A percentile compares a stretch with the other conserved stretches of the same genome.
These are phyloP conservation scores for Epinotia demarniana DNA, from an alignment of 2,888 invertebrate species.

Conservation along the genomic window DNA sequence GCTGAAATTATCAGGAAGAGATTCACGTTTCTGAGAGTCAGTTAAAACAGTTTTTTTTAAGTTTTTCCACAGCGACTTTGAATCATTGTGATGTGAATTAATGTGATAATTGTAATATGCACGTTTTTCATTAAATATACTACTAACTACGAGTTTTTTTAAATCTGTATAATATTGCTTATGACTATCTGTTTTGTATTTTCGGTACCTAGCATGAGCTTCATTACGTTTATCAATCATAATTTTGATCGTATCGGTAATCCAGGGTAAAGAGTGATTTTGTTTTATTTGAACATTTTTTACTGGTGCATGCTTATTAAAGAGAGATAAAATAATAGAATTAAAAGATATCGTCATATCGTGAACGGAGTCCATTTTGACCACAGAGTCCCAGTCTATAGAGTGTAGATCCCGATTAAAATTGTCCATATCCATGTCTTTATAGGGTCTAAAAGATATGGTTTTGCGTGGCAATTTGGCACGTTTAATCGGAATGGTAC, in stretches of 20 bases:
- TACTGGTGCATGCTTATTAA: not conserved
- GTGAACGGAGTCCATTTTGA: not conserved
- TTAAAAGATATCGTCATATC: not conserved
- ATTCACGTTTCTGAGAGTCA: no score
- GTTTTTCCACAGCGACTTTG: not conserved
- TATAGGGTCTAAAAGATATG: not conserved
- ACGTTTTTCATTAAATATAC: not conserved
- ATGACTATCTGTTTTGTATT: not conserved
- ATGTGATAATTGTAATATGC: not conserved
- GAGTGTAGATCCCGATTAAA: not conserved
- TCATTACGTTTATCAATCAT: not conserved
- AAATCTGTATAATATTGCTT: not conserved
- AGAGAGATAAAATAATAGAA: not conserved
- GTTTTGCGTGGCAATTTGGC: no score
- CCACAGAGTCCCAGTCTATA: not conserved
- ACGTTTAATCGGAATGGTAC: no score
- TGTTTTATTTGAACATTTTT: not conserved
- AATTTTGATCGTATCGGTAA: not conserved
- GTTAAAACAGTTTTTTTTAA: no score
- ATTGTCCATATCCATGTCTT: not conserved
- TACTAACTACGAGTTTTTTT: not conserved
- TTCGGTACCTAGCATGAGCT: not conserved
- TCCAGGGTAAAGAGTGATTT: not conserved
- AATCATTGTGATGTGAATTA: not conserved
- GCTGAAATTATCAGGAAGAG: no score